Percentiles rank a stretch among this genome's conserved stretches.
These are phyloP conservation scores for Hyposoter didymator DNA, from an alignment of 2,888 invertebrate species.

Conservation along the genomic window DNA sequence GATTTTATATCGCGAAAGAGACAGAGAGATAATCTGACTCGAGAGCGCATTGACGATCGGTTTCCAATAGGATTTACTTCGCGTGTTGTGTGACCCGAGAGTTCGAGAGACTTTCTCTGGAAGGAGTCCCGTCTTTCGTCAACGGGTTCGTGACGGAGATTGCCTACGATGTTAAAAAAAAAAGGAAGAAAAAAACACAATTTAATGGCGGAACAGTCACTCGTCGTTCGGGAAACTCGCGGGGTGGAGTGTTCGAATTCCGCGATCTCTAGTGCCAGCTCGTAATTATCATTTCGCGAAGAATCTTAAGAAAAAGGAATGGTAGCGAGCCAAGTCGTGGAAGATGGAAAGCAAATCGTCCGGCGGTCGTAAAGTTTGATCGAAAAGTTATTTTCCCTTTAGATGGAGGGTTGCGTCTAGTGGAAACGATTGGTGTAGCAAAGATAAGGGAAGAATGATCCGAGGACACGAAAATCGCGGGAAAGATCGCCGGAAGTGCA, in stretches of 20 bases:
- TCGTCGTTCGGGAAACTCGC: neutral
- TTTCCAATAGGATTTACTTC: neutral
- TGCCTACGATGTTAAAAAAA: neutral
- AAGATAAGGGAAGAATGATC: neutral
- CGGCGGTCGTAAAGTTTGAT: conserved; percentile 7
- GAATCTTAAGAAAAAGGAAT: neutral
- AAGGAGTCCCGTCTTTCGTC: neutral
- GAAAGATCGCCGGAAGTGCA: neutral
- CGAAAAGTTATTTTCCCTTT: conserved; percentile 4
- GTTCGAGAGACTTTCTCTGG: neutral
- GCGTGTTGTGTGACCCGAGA: neutral
- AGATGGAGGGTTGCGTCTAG: neutral
- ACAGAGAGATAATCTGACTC: neutral
- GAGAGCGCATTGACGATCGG: conserved; percentile 1
- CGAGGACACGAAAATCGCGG: neutral
- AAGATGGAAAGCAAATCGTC: neutral
- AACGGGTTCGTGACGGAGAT: conserved; percentile 9
- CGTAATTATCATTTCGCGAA: neutral
- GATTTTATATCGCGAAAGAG: conserved; percentile 4
- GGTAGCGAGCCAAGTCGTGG: neutral
- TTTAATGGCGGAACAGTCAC: neutral
- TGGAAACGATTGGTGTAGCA: neutral
- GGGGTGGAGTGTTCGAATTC: neutral
- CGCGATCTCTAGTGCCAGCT: neutral
- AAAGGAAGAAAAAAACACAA: neutral